Evolutionary conservation across 2,888 invertebrate species (phyloP).

Genomic region (Empis stercorea): DNA sequence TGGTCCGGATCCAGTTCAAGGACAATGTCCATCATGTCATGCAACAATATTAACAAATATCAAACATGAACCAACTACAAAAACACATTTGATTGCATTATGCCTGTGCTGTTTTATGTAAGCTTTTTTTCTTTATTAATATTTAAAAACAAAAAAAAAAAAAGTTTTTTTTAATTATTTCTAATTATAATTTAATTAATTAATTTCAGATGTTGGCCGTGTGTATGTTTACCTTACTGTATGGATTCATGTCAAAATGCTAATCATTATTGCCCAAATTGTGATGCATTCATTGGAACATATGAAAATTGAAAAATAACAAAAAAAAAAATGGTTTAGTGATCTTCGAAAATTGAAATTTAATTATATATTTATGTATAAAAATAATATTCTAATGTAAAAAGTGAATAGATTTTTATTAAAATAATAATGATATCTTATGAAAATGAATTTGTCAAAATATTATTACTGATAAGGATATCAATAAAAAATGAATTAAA

Average conservation of each 20-base stretch:
- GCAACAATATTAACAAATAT: constrained; percentile 32
- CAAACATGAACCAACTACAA: constrained; percentile 14
- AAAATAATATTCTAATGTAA: too few relatives aligned
- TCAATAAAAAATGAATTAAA: too few relatives aligned
- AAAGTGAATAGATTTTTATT: too few relatives aligned
- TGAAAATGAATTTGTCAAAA: too few relatives aligned
- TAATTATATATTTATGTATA: too few relatives aligned
- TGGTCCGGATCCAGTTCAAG: constrained; percentile 29
- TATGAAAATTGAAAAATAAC: constrained; percentile 21
- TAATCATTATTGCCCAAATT: constrained; percentile 46
- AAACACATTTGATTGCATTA: constrained; percentile 14
- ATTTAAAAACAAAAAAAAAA: too few relatives aligned
- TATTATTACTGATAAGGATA: too few relatives aligned
- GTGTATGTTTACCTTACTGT: constrained; percentile 45
- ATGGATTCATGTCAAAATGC: constrained; percentile 42
- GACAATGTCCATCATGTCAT: constrained; percentile 34
- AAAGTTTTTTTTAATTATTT: too few relatives aligned
- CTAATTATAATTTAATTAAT: constrained; percentile 1
- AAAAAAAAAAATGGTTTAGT: too few relatives aligned
- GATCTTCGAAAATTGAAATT: too few relatives aligned
- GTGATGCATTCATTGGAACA: constrained; percentile 42
- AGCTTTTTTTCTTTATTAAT: constrained; percentile 17
- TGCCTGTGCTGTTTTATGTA: constrained; percentile 16
- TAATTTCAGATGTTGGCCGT: constrained; percentile 38
- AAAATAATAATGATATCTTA: too few relatives aligned